Evolutionary conservation across 2,888 invertebrate species (phyloP).

Genomic region (Pimpla rufipes): DNA sequence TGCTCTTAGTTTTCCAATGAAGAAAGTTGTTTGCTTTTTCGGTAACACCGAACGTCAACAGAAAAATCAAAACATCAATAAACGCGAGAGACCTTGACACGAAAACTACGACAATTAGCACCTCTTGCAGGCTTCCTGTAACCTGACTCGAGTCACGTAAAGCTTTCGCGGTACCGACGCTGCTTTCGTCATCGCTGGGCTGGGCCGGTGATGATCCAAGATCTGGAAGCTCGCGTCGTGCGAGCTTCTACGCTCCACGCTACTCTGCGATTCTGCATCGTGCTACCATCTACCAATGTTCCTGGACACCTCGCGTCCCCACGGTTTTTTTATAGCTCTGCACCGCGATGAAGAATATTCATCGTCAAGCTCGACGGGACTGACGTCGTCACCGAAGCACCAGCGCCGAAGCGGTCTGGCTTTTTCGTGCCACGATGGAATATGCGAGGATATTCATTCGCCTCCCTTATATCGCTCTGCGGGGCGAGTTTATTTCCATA

Average conservation of each 20-base stretch:
- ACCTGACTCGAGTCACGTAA: conserved; percentile 14
- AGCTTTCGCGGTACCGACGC: neutral
- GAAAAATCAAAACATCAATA: neutral
- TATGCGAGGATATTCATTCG: conserved; percentile 19
- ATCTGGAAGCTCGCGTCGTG: conserved; percentile 21
- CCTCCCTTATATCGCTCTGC: conserved; percentile 23
- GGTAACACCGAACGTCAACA: neutral
- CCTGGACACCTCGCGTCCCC: neutral
- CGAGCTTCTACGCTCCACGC: conserved; percentile 6
- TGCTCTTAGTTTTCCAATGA: neutral
- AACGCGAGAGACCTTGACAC: neutral
- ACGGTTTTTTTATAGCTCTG: conserved; percentile 14
- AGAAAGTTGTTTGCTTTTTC: neutral
- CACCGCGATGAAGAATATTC: conserved; percentile 18
- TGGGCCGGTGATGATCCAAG: neutral
- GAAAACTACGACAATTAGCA: conserved; percentile 16
- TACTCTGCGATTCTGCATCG: conserved; percentile 35
- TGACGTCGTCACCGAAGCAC: neutral
- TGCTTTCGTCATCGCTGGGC: conserved; percentile 13
- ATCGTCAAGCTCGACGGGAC: neutral
- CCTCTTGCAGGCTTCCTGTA: conserved; percentile 13
- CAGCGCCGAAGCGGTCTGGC: neutral
- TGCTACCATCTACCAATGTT: conserved; percentile 55
- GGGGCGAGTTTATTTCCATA: conserved; percentile 49
- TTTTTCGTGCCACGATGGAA: neutral